phyloP scores from a whole-genome alignment of 1,140 invertebrate genomes.

The Liolophura sinensis region DNA sequence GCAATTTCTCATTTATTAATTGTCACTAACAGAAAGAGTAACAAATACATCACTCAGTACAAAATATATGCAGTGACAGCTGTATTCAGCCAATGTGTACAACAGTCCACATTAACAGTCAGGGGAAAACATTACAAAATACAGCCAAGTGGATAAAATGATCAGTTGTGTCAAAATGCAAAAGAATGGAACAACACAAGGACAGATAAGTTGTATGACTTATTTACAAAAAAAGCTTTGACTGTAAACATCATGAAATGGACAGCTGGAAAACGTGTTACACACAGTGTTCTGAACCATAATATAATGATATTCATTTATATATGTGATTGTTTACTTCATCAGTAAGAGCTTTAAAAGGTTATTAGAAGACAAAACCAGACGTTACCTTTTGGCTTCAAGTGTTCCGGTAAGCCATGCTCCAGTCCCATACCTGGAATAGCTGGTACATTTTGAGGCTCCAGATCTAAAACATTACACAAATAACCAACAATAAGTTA shows the following conservation, averaged over 20 bases:
- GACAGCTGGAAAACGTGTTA: too few relatives aligned
- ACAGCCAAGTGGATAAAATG: not conserved
- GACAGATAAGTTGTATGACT: slow-evolving; percentile 25
- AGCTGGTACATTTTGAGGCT: slow-evolving; percentile 64
- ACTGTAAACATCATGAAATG: too few relatives aligned
- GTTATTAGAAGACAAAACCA: not conserved
- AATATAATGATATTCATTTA: too few relatives aligned
- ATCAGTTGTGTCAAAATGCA: not conserved
- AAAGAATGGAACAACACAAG: not conserved
- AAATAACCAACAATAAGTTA: not conserved
- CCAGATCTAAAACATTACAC: slow-evolving; percentile 65
- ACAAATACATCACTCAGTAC: too few relatives aligned
- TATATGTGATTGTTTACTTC: too few relatives aligned
- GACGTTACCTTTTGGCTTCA: slow-evolving; percentile 64
- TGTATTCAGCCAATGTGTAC: too few relatives aligned
- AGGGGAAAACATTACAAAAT: too few relatives aligned
- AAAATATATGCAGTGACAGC: too few relatives aligned
- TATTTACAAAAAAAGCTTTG: not conserved
- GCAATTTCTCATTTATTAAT: too few relatives aligned
- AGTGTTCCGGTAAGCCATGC: slow-evolving; percentile 48
- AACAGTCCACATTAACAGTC: too few relatives aligned
- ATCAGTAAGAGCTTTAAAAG: not conserved
- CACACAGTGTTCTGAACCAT: too few relatives aligned
- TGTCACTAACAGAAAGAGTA: too few relatives aligned
- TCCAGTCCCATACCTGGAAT: slow-evolving; percentile 96